These are phyloP conservation scores for Stegophylla sp. DNA, from an alignment of 2,888 invertebrate species.

Conservation along the genomic window DNA sequence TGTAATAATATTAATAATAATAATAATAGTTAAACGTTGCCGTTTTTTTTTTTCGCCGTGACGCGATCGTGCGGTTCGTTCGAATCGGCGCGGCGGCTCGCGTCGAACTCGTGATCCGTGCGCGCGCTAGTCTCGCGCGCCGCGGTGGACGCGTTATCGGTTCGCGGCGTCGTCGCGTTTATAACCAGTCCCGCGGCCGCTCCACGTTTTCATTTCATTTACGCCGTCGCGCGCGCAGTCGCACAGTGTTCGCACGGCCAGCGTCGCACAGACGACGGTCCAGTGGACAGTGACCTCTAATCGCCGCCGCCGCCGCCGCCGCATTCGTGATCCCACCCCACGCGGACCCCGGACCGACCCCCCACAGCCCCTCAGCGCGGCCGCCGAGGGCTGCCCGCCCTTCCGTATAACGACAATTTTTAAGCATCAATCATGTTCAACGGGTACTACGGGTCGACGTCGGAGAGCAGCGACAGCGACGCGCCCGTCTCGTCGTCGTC, in stretches of 20 bases:
- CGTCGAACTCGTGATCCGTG: not conserved
- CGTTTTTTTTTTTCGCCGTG: no score
- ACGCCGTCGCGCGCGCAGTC: not conserved
- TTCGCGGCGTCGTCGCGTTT: not conserved
- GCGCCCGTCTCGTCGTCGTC: constrained; percentile 63
- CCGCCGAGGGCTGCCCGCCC: not conserved
- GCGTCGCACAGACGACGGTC: not conserved
- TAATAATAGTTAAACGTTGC: no score
- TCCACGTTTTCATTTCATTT: not conserved
- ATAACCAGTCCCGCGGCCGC: constrained; percentile 8
- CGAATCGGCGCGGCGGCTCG: not conserved
- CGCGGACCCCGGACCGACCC: not conserved
- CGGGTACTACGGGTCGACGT: constrained; percentile 65
- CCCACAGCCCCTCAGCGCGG: not conserved
- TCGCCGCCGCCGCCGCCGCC: no score
- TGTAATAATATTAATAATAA: no score
- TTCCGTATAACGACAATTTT: no score
- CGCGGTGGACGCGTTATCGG: not conserved
- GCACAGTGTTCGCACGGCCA: not conserved
- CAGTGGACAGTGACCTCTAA: no score
- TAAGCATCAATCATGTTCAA: no score
- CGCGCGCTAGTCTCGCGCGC: no score
- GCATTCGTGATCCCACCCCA: not conserved
- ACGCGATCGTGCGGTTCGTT: no score
- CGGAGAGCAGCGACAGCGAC: constrained; percentile 84